Percentiles rank a stretch among this genome's conserved stretches.
Evolutionary conservation across 2,113 vertebrate species (phyloP).

Genomic region (Actinemys pallida): DNA sequence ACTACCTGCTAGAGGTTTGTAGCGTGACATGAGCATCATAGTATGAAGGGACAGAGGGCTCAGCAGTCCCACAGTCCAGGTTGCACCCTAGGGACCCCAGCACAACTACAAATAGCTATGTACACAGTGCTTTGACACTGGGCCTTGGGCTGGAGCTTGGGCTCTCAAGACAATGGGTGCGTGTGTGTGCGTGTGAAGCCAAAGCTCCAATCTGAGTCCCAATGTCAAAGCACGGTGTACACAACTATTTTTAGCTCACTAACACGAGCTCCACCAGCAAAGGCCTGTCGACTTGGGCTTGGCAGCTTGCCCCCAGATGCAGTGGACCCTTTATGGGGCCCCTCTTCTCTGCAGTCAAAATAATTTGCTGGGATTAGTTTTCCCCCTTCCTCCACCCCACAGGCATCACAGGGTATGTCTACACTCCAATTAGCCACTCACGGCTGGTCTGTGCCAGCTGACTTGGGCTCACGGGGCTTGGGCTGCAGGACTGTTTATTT

Average conservation of each 20-base stretch:
- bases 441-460: neutral
- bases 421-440: neutral
- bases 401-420: neutral
- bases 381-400: neutral
- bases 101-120: neutral
- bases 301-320: neutral
- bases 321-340: neutral
- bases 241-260: neutral
- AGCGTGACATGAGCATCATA: too few relatives aligned
- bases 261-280: neutral
- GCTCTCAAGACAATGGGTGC: neutral
- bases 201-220: neutral
- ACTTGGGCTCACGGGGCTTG: neutral
- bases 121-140: neutral
- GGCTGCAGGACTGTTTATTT: neutral
- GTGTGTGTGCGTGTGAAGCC: too few relatives aligned
- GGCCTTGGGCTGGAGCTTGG: neutral
- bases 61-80: too few relatives aligned
- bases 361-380: neutral
- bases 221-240: neutral
- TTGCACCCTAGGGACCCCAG: too few relatives aligned
- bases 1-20: too few relatives aligned
- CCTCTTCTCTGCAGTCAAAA: neutral
- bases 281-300: neutral
- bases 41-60: too few relatives aligned